phyloP scores from a whole-genome alignment of 2,888 invertebrate genomes.

The Adineta ricciae region DNA sequence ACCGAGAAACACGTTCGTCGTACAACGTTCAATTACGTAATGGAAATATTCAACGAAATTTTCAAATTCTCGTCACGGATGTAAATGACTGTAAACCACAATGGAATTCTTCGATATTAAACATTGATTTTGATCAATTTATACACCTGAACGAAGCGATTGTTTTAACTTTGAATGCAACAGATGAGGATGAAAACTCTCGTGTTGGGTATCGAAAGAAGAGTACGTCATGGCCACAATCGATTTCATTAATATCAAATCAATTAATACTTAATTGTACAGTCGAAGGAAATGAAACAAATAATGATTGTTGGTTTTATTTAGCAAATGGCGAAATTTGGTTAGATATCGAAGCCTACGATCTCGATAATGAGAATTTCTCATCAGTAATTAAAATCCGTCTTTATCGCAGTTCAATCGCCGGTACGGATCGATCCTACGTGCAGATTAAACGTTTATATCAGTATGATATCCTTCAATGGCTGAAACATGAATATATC shows the following conservation, averaged over 20 bases:
- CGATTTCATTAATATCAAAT: background rate
- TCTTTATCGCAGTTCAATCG: background rate
- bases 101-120: background rate
- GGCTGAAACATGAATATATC: background rate
- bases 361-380: background rate
- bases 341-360: constrained; percentile 14
- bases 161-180: background rate
- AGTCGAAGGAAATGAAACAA: background rate
- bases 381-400: background rate
- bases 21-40: background rate
- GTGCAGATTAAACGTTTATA: background rate
- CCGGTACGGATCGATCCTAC: background rate
- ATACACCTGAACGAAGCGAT: background rate
- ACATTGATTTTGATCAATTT: background rate
- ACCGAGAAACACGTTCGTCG: background rate
- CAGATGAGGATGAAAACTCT: background rate
- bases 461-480: background rate
- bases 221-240: constrained; percentile 13
- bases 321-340: constrained; percentile 1
- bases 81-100: background rate
- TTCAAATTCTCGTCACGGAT: background rate
- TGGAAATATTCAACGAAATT: background rate
- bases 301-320: background rate
- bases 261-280: background rate
- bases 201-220: background rate